Percentiles rank a stretch among this genome's conserved stretches.
These are phyloP conservation scores for Cydia fagiglandana DNA, from an alignment of 1,140 invertebrate genomes.

Conservation along the genomic window DNA sequence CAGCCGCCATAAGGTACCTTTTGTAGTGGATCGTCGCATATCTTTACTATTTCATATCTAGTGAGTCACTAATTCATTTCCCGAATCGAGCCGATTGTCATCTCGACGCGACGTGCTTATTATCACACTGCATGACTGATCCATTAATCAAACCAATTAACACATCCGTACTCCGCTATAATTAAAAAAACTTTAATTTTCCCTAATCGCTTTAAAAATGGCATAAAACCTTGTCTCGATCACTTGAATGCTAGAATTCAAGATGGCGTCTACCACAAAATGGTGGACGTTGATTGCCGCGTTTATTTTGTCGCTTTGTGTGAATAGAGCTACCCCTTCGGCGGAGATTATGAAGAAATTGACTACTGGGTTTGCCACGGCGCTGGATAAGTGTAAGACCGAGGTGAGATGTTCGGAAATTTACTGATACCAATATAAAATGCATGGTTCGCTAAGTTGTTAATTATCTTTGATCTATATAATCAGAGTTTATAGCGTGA, in stretches of 20 bases:
- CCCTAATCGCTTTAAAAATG: constrained; percentile 17
- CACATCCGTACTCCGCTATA: constrained; percentile 7
- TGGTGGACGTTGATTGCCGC: constrained; percentile 42
- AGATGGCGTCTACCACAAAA: constrained; percentile 48
- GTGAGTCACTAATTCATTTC: too few species aligned
- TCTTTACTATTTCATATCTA: too few species aligned
- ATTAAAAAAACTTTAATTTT: constrained; percentile 14
- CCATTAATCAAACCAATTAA: constrained; percentile 1
- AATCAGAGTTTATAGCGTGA: too few species aligned
- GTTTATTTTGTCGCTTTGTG: constrained; percentile 33
- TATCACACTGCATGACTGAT: not conserved
- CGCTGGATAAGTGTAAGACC: constrained; percentile 54
- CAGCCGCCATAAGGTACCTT: too few species aligned
- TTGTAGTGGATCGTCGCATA: too few species aligned
- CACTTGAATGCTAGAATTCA: constrained; percentile 29
- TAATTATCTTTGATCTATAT: too few species aligned
- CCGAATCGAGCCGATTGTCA: too few species aligned
- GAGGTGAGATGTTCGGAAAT: constrained; percentile 47
- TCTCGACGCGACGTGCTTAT: not conserved
- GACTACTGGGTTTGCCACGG: constrained; percentile 51
- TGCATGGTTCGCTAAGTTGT: too few species aligned
- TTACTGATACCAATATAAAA: too few species aligned
- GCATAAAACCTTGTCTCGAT: not conserved
- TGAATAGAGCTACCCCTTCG: constrained; percentile 40
- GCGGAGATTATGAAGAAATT: constrained; percentile 61